phyloP scores from a whole-genome alignment of 2,888 invertebrate genomes.

The Amphiduros pacificus region DNA sequence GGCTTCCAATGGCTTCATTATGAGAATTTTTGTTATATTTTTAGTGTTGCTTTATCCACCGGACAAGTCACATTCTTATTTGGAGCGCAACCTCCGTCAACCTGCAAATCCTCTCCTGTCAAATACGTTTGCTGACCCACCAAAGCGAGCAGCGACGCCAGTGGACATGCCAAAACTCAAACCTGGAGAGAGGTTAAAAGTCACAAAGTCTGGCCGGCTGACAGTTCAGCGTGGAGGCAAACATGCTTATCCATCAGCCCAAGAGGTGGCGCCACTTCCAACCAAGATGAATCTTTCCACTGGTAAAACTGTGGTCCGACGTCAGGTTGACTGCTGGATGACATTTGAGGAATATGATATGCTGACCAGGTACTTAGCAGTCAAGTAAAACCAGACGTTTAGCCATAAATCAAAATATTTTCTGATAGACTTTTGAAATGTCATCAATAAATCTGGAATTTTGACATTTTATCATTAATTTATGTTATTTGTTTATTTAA shows the following conservation, averaged over 20 bases:
- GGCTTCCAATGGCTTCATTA: not conserved
- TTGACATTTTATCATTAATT: not conserved
- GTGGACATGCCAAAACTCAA: not conserved
- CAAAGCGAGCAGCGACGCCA: conserved; percentile 6
- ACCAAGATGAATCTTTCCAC: conserved; percentile 48
- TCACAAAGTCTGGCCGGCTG: conserved; percentile 39
- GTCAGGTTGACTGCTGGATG: conserved; percentile 54
- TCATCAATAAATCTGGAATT: no score
- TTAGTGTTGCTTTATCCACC: conserved; percentile 50
- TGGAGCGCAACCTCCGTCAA: conserved; percentile 38
- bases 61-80: conserved; percentile 37
- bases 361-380: conserved; percentile 34
- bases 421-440: no score
- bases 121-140: conserved; percentile 10
- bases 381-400: not conserved
- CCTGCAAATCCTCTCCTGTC: conserved; percentile 22
- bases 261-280: conserved; percentile 32
- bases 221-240: conserved; percentile 39
- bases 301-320: conserved; percentile 45
- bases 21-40: conserved; percentile 11
- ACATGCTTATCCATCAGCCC: conserved; percentile 35
- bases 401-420: conserved; percentile 1
- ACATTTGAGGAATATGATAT: conserved; percentile 54
- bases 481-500: conserved; percentile 1
- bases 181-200: conserved; percentile 40